Evolutionary conservation across 2,113 vertebrate genomes (phyloP), one percentile per base, ranked within the genome.

Genomic region (Eretmochelys imbricata): DNA sequence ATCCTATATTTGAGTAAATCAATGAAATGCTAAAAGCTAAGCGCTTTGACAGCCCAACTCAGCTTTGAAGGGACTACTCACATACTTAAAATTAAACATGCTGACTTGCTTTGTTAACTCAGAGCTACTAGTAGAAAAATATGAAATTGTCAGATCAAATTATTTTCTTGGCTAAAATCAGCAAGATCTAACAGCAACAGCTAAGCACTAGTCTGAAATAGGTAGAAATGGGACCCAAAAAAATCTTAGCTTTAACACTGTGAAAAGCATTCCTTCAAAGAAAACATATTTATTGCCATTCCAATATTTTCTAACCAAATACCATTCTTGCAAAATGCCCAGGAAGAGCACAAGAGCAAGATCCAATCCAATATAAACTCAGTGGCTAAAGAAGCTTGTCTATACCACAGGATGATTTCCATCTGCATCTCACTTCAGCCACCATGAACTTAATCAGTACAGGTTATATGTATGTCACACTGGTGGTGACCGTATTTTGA

Each of bases 271-370:
- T 24, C 83, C 80, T 95, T 84, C 80, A 59, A 95, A 94, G 93
- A 3, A 1, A 31, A 72, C 35, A 91, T 42, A 96, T 95, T 94
- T 91, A 95, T 57, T 88, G 91, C 29, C 51, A 55, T 84, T 94
- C 80, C 54, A 91, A 84, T 25, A 96, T 94, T 90, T 96, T 94
- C 76, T 87, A 97, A 92, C 50, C 78, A 90, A 96, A 96, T 54
- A 87, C 80, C 93, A 78, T 31, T 95, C 82, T 91, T 95, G 76
- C 82, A 97, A 94, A 93, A 97, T 13, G 29, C 76, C 95, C 95
- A 94, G 88, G 85, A 94, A 96, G 83, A 90, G 89, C 94, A 96
- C 91, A 75, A 84, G 54, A 97, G 48, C 89, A 97, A 94, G 93
- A 95, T 87, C 76, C 54, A 97, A 84, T 57, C 57, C 4, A 0